These are phyloP conservation scores for Hyalella azteca DNA, from an alignment of 2,888 invertebrate genomes.

Conservation along the genomic window DNA sequence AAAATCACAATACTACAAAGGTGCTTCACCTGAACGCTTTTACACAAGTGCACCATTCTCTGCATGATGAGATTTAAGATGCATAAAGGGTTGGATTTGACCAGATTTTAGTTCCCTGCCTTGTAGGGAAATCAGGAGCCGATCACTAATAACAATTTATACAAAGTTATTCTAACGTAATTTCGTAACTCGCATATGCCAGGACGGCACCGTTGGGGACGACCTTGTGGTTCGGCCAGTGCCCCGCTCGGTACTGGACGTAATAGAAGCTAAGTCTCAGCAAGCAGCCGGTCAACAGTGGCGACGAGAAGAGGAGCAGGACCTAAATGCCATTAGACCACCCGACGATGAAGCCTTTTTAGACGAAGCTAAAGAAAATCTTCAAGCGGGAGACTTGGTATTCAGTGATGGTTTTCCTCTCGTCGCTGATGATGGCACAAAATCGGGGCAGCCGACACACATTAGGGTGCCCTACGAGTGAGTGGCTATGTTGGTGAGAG, in stretches of 20 bases:
- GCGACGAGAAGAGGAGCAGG: conserved; percentile 51
- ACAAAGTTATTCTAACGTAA: too few relatives aligned
- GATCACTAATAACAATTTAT: too few relatives aligned
- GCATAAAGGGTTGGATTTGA: too few relatives aligned
- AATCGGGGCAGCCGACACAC: not conserved
- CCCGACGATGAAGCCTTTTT: conserved; percentile 76
- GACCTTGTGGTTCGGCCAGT: conserved; percentile 86
- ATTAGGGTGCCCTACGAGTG: conserved; percentile 13
- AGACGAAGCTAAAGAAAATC: conserved; percentile 68
- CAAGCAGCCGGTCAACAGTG: not conserved
- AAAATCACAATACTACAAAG: too few relatives aligned
- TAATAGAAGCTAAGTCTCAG: not conserved
- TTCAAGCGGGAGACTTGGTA: conserved; percentile 59
- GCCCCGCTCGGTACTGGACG: conserved; percentile 66
- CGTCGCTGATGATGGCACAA: conserved; percentile 37
- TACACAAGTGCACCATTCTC: too few relatives aligned
- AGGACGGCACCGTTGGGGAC: conserved; percentile 93
- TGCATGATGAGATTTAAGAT: too few relatives aligned
- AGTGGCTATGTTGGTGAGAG: not conserved
- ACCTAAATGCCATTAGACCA: conserved; percentile 56
- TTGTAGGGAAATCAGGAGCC: too few relatives aligned
- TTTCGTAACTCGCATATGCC: conserved; percentile 59
- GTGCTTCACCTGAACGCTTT: too few relatives aligned
- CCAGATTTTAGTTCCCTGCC: too few relatives aligned
- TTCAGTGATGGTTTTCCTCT: conserved; percentile 55